Percentiles rank a stretch among this genome's conserved stretches.
Conservation (phyloP, 2,113 vertebrate species). For the Castor canadensis region DNA sequence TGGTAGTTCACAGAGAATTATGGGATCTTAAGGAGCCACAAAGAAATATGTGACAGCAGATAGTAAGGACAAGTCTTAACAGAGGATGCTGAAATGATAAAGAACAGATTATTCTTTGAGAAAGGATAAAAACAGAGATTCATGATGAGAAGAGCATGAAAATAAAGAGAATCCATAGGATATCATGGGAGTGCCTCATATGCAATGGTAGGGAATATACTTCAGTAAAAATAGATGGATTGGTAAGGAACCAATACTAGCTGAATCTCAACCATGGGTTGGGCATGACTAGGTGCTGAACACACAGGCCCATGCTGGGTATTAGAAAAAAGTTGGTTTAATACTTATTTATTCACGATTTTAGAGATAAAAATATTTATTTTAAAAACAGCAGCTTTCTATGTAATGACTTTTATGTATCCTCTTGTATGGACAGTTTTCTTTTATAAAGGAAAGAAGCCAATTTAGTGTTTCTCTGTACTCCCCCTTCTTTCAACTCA, state of each 20-base stretch:
- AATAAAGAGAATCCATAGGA: background rate
- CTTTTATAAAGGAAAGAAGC: background rate
- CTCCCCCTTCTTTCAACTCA: background rate
- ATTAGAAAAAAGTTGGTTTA: background rate
- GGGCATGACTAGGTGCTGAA: background rate
- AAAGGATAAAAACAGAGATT: conserved; percentile 40
- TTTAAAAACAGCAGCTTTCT: background rate
- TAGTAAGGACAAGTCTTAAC: background rate
- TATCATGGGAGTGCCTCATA: background rate
- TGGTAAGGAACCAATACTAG: background rate
- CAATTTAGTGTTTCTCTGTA: background rate
- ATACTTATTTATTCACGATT: background rate
- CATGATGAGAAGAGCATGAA: background rate
- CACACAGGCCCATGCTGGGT: background rate
- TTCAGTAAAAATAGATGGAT: background rate
- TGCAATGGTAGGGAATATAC: background rate
- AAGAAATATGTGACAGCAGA: background rate
- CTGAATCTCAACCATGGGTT: too few species aligned
- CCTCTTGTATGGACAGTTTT: background rate
- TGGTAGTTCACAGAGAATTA: background rate
- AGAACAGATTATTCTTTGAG: background rate
- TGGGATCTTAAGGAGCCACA: background rate
- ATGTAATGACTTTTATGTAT: background rate
- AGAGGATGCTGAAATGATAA: background rate
- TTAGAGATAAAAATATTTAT: background rate